A percentile compares a stretch with the other conserved stretches of the same genome.
These are phyloP conservation scores for Pygoscelis adeliae DNA, from an alignment of 2,113 vertebrate species.

Conservation along the genomic window DNA sequence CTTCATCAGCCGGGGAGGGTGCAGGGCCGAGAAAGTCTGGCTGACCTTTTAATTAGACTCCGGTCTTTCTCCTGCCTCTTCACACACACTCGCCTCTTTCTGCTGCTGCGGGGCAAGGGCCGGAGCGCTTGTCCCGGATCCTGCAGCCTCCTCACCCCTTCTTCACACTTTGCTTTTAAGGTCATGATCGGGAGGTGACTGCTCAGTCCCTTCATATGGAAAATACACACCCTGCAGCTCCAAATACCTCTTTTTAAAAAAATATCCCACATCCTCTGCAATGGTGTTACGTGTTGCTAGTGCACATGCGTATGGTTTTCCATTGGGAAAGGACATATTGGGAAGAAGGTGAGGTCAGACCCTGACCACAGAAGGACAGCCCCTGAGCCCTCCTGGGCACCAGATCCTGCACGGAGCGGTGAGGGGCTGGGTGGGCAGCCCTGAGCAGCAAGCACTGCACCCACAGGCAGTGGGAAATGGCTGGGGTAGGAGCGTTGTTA, in stretches of 20 bases:
- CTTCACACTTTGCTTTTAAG: not conserved
- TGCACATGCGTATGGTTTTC: not conserved
- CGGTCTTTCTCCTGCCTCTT: not conserved
- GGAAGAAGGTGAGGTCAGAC: not conserved
- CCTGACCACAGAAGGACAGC: accelerated
- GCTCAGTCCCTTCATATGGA: not conserved
- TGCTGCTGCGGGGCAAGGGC: not conserved
- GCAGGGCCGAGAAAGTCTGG: not conserved
- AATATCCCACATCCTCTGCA: not conserved
- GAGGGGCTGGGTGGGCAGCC: not conserved
- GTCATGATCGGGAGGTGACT: accelerated
- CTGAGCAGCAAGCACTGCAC: not conserved
- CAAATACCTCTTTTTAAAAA: not conserved
- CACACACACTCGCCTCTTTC: not conserved
- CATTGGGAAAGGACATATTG: not conserved
- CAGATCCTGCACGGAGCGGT: accelerated
- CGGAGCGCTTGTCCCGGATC: not conserved
- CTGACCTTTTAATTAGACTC: conserved; percentile 37
- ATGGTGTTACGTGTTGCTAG: accelerated
- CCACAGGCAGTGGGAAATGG: not conserved
- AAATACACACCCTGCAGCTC: not conserved
- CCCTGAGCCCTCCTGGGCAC: not conserved
- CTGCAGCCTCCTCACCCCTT: not conserved
- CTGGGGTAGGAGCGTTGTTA: not conserved
- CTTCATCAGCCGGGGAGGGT: not conserved